phyloP scores from a whole-genome alignment of 2,797 vertebrate genomes.

The Silurus aristotelis region DNA sequence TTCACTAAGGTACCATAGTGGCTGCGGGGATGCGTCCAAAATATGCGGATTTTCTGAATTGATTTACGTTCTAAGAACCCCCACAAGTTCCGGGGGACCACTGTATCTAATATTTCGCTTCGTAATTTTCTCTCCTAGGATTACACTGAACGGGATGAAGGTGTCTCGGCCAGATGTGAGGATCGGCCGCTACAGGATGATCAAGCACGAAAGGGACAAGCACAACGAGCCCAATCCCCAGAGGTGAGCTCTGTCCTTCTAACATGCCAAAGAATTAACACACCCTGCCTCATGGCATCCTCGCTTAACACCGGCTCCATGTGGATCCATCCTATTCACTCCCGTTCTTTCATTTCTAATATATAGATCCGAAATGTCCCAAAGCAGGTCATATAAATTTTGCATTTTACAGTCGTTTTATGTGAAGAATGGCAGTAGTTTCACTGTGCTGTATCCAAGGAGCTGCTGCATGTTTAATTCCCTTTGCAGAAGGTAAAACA shows the following conservation, averaged over 20 bases:
- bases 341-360: neutral
- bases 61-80: no score
- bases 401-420: slow-evolving; percentile 14
- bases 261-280: slow-evolving; percentile 17
- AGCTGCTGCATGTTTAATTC: slow-evolving; percentile 2
- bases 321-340: neutral
- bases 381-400: neutral
- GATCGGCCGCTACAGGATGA: slow-evolving; percentile 98
- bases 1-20: no score
- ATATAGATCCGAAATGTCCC: neutral
- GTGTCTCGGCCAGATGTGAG: slow-evolving; percentile 94
- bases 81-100: no score
- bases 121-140: slow-evolving; percentile 69
- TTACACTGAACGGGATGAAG: slow-evolving; percentile 98
- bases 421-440: slow-evolving; percentile 13
- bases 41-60: no score
- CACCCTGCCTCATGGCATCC: neutral
- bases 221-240: slow-evolving; percentile 99
- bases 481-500: neutral
- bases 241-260: slow-evolving; percentile 78
- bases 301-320: slow-evolving; percentile 10
- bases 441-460: neutral
- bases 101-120: slow-evolving; percentile 10
- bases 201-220: slow-evolving; percentile 98
- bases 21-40: no score